A percentile compares a stretch with the other conserved stretches of the same genome.
Evolutionary conservation across 2,888 invertebrate genomes (phyloP).

Genomic region (Lacanobia wlatinum): DNA sequence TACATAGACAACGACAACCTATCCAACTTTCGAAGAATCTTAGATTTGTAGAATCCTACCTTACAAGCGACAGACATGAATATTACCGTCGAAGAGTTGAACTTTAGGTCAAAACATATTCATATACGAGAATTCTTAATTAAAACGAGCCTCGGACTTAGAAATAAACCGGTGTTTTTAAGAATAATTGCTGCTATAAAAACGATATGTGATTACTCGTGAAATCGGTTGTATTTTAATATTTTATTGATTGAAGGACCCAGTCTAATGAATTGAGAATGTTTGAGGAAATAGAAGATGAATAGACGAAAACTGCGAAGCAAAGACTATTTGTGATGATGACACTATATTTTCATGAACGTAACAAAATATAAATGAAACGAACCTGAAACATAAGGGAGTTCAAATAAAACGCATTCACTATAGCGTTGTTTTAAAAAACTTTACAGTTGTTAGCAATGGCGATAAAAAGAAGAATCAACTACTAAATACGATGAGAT

Average conservation of each 20-base stretch:
- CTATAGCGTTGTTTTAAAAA: neutral
- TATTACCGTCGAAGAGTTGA: slow-evolving; percentile 33
- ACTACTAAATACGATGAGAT: neutral
- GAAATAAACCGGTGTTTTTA: slow-evolving; percentile 68
- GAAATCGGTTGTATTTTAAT: slow-evolving; percentile 67
- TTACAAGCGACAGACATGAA: slow-evolving; percentile 10
- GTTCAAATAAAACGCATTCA: neutral
- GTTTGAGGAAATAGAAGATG: slow-evolving; percentile 28
- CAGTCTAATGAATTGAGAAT: slow-evolving; percentile 50
- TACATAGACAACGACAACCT: neutral
- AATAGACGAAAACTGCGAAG: neutral
- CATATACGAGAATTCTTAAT: slow-evolving; percentile 55
- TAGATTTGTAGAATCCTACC: neutral
- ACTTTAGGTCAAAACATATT: slow-evolving; percentile 48
- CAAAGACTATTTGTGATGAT: neutral
- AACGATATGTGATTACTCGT: slow-evolving; percentile 70
- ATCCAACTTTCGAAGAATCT: neutral
- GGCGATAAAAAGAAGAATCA: neutral
- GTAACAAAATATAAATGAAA: neutral
- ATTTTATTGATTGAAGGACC: slow-evolving; percentile 61
- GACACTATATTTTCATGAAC: neutral
- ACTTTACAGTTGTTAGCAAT: too few relatives aligned
- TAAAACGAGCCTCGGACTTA: slow-evolving; percentile 50
- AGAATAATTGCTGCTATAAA: slow-evolving; percentile 76
- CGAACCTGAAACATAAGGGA: neutral